Conservation (phyloP, 2,113 vertebrate species). For the Pontoporia blainvillei region DNA sequence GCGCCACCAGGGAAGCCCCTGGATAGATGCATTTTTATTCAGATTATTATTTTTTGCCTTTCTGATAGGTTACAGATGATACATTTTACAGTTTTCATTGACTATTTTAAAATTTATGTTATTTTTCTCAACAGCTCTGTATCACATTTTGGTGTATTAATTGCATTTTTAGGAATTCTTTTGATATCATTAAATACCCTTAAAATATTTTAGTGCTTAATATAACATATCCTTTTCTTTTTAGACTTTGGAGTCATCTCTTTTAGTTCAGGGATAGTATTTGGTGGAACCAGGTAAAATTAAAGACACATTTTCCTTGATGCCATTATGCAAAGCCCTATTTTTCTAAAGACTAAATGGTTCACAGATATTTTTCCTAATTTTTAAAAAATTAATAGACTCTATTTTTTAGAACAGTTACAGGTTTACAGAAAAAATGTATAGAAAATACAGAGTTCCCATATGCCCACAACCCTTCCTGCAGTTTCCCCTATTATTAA, state of each 20-base stretch:
- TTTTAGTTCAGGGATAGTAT: neutral
- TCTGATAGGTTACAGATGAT: neutral
- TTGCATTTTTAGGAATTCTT: neutral
- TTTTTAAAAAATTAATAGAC: neutral
- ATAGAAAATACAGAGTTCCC: neutral
- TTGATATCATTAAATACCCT: neutral
- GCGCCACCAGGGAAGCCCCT: neutral
- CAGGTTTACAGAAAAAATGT: neutral
- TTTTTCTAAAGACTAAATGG: neutral
- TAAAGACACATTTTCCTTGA: neutral
- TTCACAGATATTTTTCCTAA: neutral
- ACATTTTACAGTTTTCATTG: neutral
- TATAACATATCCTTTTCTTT: neutral
- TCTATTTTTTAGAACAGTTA: neutral
- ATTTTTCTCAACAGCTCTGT: neutral
- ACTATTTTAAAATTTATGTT: neutral
- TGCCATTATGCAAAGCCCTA: neutral
- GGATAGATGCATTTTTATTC: neutral
- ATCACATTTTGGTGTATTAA: neutral
- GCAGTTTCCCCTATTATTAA: neutral
- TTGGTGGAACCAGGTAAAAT: neutral
- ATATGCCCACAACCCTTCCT: neutral
- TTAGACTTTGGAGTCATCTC: neutral
- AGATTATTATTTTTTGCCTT: neutral
- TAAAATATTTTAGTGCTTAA: neutral